phyloP scores from a whole-genome alignment of 2,113 vertebrate genomes.

The Dolichotis patagonum region DNA sequence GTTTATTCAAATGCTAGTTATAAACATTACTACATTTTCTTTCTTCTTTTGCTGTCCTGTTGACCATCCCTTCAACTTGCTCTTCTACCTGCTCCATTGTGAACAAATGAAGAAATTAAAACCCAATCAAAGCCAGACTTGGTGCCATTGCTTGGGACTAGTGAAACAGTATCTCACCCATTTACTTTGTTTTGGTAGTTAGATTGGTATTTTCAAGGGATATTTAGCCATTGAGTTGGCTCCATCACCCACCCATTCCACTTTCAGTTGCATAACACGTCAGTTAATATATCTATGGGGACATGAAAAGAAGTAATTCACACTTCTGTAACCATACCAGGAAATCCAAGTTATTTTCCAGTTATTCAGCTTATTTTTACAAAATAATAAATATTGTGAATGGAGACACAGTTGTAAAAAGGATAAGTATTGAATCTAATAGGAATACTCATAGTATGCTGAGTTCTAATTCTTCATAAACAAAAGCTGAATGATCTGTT shows the following conservation, averaged over 20 bases:
- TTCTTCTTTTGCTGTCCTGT: background rate
- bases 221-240: background rate
- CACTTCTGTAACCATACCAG: background rate
- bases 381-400: slow-evolving; percentile 33
- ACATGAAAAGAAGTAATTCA: background rate
- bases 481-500: background rate
- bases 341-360: background rate
- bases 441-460: background rate
- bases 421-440: background rate
- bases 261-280: background rate
- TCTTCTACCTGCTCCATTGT: background rate
- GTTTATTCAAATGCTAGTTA: background rate
- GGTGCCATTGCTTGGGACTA: background rate
- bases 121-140: background rate
- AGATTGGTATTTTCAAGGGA: background rate
- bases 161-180: background rate
- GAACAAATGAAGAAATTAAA: background rate
- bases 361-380: background rate
- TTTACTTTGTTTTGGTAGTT: background rate
- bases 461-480: background rate
- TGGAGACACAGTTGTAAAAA: background rate
- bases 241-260: background rate
- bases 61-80: background rate
- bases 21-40: background rate
- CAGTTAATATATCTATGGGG: background rate